These are phyloP conservation scores for Clupea harengus DNA, from an alignment of 2,113 vertebrate genomes.

Conservation along the genomic window DNA sequence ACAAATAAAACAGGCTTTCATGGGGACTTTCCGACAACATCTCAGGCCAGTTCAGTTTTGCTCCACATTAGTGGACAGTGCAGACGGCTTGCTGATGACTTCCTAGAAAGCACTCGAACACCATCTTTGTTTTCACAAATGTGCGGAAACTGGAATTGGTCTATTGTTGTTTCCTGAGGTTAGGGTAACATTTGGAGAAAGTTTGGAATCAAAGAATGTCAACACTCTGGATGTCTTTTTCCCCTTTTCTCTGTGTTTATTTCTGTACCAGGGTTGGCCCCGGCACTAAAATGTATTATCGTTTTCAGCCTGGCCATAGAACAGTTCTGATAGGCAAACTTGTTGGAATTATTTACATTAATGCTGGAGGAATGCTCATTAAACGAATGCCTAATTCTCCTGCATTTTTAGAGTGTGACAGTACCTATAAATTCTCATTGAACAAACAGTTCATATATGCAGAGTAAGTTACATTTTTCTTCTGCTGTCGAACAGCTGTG, in stretches of 20 bases:
- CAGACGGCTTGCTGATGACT: background rate
- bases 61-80: background rate
- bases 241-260: background rate
- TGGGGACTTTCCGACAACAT: background rate
- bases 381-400: background rate
- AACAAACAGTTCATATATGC: background rate
- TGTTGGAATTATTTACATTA: background rate
- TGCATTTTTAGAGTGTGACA: background rate
- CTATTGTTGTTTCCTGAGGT: background rate
- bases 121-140: conserved; percentile 5
- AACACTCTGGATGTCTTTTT: background rate
- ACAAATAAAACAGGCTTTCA: conserved; percentile 12
- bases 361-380: background rate
- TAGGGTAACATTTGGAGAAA: background rate
- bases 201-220: conserved; percentile 13
- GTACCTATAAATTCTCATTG: background rate
- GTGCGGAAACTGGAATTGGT: background rate
- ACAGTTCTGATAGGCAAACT: background rate
- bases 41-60: background rate
- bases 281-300: background rate
- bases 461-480: background rate
- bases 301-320: background rate
- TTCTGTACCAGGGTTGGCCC: background rate
- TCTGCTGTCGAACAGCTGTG: background rate
- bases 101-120: background rate